Conservation (phyloP, 1,140 invertebrate species). For the Brachionus manjavacas region DNA sequence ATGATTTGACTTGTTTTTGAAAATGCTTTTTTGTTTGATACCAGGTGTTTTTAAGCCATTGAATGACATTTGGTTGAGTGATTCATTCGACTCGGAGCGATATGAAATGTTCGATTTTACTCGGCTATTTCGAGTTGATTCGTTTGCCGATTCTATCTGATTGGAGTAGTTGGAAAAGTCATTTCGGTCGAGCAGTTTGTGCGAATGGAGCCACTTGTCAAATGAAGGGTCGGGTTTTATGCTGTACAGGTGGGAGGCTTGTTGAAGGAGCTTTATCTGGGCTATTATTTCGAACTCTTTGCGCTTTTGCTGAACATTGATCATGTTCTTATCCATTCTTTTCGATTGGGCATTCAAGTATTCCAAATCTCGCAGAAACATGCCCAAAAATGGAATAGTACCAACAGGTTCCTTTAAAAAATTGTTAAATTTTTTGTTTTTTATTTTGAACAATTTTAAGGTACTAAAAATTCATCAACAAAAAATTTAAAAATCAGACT, state of each 20-base stretch:
- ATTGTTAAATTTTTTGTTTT: neutral
- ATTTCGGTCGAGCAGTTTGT: constrained; percentile 78
- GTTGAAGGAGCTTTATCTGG: constrained; percentile 84
- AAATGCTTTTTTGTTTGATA: neutral
- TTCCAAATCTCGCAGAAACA: constrained; percentile 92
- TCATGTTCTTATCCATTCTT: constrained; percentile 65
- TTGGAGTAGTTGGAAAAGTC: constrained; percentile 62
- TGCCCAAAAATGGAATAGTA: constrained; percentile 95
- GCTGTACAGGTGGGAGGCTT: constrained; percentile 89
- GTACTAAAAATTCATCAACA: no score
- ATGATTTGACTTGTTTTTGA: constrained; percentile 5
- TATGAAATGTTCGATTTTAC: neutral
- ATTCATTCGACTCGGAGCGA: constrained; percentile 26
- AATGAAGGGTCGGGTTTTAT: constrained; percentile 76
- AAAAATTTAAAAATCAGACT: no score
- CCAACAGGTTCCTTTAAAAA: constrained; percentile 62
- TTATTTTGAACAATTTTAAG: neutral
- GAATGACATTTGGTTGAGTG: neutral
- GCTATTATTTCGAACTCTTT: constrained; percentile 98
- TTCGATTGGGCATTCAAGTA: constrained; percentile 98
- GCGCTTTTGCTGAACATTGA: constrained; percentile 95
- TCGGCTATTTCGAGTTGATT: neutral
- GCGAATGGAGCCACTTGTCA: constrained; percentile 84
- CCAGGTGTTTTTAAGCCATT: neutral
- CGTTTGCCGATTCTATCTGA: neutral